Evolutionary conservation across 2,113 vertebrate species (phyloP).

Genomic region (Syrmaticus mikado): DNA sequence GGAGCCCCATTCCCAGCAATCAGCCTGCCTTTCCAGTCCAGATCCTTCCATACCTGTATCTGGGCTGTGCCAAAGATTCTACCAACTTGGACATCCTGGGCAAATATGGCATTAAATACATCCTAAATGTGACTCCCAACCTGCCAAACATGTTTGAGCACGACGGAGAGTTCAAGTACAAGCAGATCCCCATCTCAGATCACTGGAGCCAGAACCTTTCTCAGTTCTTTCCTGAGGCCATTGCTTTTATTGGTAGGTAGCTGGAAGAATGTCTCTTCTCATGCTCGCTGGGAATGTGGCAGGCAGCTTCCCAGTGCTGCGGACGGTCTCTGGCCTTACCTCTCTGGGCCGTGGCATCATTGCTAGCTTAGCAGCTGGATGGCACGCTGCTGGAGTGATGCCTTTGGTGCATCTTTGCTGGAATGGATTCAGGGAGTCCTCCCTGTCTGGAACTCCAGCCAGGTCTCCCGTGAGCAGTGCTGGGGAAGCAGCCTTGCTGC

Average conservation of each 20-base stretch:
- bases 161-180: conserved; percentile 97
- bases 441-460: background rate
- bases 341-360: background rate
- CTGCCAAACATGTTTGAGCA: conserved; percentile 99
- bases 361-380: background rate
- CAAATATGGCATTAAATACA: conserved; percentile 98
- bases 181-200: conserved; percentile 99
- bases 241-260: conserved; percentile 97
- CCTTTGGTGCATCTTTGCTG: background rate
- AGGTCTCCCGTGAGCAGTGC: background rate
- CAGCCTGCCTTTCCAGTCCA: conserved; percentile 97
- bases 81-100: conserved; percentile 95
- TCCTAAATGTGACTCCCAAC: conserved; percentile 99
- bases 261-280: conserved; percentile 21
- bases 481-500: background rate
- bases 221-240: conserved; percentile 99
- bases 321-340: background rate
- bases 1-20: conserved; percentile 92
- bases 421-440: background rate
- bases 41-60: conserved; percentile 96
- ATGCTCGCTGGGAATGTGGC: conserved; percentile 42
- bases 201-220: conserved; percentile 99
- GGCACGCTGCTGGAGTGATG: background rate
- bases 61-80: conserved; percentile 99
- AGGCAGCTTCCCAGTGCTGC: conserved; percentile 11